A percentile compares a stretch with the other conserved stretches of the same genome.
phyloP scores from a whole-genome alignment of 2,888 invertebrate species.

The Ophion slaviceki region DNA sequence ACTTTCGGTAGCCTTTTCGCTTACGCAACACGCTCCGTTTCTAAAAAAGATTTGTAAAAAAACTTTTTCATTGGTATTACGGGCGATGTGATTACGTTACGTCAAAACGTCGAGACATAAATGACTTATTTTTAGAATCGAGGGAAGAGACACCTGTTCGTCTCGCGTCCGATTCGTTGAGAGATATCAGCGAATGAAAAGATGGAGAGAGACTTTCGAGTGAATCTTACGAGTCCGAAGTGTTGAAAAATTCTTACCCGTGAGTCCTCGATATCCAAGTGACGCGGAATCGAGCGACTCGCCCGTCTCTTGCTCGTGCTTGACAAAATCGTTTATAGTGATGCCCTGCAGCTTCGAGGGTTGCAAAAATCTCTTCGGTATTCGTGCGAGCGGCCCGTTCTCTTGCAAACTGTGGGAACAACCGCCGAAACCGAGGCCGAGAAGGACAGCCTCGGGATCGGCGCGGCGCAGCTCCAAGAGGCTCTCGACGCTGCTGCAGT shows the following conservation, averaged over 20 bases:
- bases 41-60: neutral
- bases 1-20: neutral
- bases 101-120: conserved; percentile 27
- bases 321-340: conserved; percentile 90
- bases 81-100: conserved; percentile 4
- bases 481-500: conserved; percentile 92
- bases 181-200: conserved; percentile 2
- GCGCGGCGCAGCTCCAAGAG: conserved; percentile 92
- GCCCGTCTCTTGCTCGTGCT: conserved; percentile 89
- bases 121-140: conserved; percentile 47
- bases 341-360: conserved; percentile 92
- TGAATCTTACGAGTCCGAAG: neutral
- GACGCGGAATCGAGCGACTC: conserved; percentile 90
- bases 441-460: conserved; percentile 94
- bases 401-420: conserved; percentile 87
- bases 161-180: neutral
- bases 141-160: conserved; percentile 18
- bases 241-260: conserved; percentile 84
- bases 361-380: conserved; percentile 92
- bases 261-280: conserved; percentile 91
- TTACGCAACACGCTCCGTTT: neutral
- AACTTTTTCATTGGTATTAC: neutral
- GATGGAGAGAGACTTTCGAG: neutral
- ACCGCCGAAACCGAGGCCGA: conserved; percentile 92
- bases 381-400: conserved; percentile 86